These are phyloP conservation scores for Thinocorus orbignyianus DNA, from an alignment of 2,113 vertebrate genomes.

Conservation along the genomic window DNA sequence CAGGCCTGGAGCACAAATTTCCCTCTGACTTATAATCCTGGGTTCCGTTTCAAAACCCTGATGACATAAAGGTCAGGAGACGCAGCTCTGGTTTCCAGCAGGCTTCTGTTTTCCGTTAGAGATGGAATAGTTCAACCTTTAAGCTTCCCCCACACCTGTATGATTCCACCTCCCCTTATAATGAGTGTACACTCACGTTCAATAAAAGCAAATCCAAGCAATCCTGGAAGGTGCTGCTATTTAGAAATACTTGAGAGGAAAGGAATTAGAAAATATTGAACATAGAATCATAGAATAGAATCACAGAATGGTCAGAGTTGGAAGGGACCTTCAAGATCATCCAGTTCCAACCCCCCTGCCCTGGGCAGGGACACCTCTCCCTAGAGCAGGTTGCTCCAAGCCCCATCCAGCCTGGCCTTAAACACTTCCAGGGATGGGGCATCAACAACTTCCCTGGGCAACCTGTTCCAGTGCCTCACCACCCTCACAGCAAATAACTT, in stretches of 20 bases:
- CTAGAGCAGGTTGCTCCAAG: too few species aligned
- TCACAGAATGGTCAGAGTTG: too few species aligned
- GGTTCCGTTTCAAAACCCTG: not conserved
- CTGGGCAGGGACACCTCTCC: too few species aligned
- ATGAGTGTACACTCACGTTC: not conserved
- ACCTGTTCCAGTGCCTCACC: too few species aligned
- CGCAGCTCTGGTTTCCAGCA: not conserved
- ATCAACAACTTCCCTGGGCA: too few species aligned
- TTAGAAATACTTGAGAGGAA: constrained; percentile 29
- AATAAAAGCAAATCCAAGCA: not conserved
- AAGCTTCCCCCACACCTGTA: not conserved
- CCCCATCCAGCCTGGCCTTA: too few species aligned
- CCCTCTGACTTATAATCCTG: not conserved
- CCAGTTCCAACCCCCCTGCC: too few species aligned
- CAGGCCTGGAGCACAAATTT: not conserved
- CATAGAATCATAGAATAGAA: too few species aligned
- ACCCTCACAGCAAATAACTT: too few species aligned
- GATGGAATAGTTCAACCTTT: not conserved
- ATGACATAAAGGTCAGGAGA: not conserved
- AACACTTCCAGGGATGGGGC: too few species aligned
- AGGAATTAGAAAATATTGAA: constrained; percentile 32
- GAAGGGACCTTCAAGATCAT: too few species aligned
- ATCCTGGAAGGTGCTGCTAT: not conserved
- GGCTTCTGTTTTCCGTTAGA: not conserved
- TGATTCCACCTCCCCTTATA: not conserved